These are phyloP conservation scores for Zosterops borbonicus DNA, from an alignment of 2,113 vertebrate species.

Conservation along the genomic window DNA sequence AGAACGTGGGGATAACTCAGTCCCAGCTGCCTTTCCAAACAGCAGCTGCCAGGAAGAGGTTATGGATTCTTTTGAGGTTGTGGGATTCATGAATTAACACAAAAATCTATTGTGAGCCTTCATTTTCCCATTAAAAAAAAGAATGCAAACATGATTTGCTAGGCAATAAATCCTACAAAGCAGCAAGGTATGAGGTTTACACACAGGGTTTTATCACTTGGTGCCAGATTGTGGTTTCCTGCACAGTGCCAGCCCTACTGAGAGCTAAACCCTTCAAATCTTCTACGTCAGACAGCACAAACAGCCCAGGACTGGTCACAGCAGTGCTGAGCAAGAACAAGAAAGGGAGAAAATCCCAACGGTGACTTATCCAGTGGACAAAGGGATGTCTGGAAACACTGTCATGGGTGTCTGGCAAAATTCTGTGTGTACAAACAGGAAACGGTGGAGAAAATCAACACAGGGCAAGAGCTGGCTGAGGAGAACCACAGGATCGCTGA, in stretches of 20 bases:
- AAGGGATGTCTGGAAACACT: not conserved
- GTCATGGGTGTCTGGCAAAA: not conserved
- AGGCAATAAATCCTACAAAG: not conserved
- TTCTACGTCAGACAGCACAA: not conserved
- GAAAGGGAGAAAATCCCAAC: not conserved
- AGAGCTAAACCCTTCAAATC: not conserved
- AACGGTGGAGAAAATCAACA: not conserved
- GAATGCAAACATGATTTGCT: not conserved
- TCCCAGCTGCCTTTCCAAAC: not conserved
- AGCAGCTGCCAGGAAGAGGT: not conserved
- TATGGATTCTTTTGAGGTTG: not conserved
- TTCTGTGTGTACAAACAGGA: fast-evolving
- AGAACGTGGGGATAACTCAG: not conserved
- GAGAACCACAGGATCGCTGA: not conserved
- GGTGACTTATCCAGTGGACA: not conserved
- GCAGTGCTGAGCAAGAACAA: not conserved
- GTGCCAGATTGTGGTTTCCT: not conserved
- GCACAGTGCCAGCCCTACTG: not conserved
- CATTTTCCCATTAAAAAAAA: not conserved
- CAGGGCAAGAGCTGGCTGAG: not conserved
- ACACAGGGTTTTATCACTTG: not conserved
- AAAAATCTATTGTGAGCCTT: not conserved
- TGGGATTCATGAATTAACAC: not conserved
- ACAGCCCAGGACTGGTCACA: not conserved
- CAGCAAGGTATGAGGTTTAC: not conserved